Percentiles rank a stretch among this genome's conserved stretches.
Conservation (phyloP, 2,888 invertebrate genomes). For the Euplagia quadripunctaria region DNA sequence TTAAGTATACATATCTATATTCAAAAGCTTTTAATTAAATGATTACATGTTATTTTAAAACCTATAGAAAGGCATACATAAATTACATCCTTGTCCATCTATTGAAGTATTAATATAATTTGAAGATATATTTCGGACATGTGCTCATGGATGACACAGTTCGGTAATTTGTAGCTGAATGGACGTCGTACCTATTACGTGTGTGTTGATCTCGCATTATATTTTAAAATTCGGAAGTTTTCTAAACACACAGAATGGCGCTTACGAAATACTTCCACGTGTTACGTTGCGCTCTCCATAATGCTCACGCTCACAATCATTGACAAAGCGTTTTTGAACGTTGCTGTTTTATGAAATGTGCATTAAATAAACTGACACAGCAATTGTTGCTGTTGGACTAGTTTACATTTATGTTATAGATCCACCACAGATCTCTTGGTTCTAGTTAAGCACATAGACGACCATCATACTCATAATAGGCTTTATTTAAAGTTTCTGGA, state of each 20-base stretch:
- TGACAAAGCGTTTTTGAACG: constrained; percentile 14
- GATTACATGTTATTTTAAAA: background rate
- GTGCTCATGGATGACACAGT: background rate
- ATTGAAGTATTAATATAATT: constrained; percentile 2
- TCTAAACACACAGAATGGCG: constrained; percentile 42
- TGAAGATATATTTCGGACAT: background rate
- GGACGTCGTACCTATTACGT: constrained; percentile 28
- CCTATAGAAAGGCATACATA: constrained; percentile 3
- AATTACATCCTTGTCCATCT: background rate
- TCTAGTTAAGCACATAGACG: background rate
- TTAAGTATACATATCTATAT: no score
- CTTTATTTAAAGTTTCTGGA: no score
- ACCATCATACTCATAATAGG: background rate
- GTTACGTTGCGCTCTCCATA: constrained; percentile 48
- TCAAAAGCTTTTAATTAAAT: background rate
- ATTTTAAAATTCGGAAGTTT: constrained; percentile 45
- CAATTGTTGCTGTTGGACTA: constrained; percentile 24
- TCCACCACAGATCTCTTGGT: constrained; percentile 20
- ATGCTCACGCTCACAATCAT: constrained; percentile 25
- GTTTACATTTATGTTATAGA: constrained; percentile 19
- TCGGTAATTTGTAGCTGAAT: constrained; percentile 1
- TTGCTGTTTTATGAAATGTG: constrained; percentile 48
- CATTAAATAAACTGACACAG: constrained; percentile 56
- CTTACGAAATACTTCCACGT: constrained; percentile 57
- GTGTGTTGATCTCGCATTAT: constrained; percentile 33